A percentile compares a stretch with the other conserved stretches of the same genome.
Conservation (phyloP, 2,113 vertebrate genomes). For the Propithecus coquereli region DNA sequence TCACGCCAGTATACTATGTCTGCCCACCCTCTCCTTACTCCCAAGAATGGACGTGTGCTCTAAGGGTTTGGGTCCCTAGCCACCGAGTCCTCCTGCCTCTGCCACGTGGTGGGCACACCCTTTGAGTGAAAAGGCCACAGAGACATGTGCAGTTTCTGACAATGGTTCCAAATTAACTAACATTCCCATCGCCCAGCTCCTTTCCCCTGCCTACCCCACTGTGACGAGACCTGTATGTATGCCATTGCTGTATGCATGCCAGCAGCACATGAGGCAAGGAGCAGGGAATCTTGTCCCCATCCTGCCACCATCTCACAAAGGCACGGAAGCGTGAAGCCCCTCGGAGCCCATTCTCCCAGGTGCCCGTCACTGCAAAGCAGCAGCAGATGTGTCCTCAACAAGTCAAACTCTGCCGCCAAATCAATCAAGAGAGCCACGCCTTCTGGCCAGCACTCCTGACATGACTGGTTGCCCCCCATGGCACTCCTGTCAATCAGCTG, state of each 20-base stretch:
- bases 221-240: too few relatives aligned
- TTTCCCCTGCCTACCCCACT: neutral
- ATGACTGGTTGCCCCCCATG: neutral
- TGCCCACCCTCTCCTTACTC: neutral
- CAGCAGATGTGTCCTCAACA: neutral
- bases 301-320: too few relatives aligned
- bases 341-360: neutral
- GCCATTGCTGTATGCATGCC: neutral
- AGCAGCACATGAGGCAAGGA: neutral
- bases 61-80: neutral
- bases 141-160: neutral
- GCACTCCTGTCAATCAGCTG: fast-evolving
- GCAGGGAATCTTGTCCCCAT: neutral
- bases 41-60: neutral
- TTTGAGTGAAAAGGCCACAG: neutral
- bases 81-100: neutral
- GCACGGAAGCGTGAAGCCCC: neutral
- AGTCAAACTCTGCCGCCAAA: neutral
- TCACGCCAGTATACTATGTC: neutral
- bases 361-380: fast-evolving
- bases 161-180: neutral
- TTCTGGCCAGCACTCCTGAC: fast-evolving
- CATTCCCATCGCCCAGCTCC: neutral
- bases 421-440: neutral
- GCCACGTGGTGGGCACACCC: neutral